Evolutionary conservation across 2,888 invertebrate species (phyloP), one percentile per base, ranked within the genome.

Genomic region (Microctonus hyperodae): DNA sequence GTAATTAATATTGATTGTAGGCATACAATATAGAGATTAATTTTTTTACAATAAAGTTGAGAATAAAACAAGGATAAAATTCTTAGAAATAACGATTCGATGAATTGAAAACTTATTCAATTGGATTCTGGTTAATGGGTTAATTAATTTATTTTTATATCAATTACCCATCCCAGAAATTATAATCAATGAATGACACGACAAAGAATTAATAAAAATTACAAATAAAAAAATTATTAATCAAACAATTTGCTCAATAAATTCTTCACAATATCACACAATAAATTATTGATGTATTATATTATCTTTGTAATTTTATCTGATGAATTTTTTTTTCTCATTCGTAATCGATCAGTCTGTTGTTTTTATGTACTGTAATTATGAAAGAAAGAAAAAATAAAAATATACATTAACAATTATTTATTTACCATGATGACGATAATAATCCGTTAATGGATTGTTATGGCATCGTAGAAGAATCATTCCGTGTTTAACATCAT

Each of bases 341-440:
- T 35, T 35, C 35, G 10, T 10, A 35, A 35, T 35, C n/a, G n/a
- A n/a, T n/a, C n/a, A n/a, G n/a, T n/a, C n/a, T n/a, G n/a, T n/a
- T n/a, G n/a, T n/a, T n/a, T n/a, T n/a, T n/a, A n/a, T n/a, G n/a
- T n/a, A n/a, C n/a, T n/a, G n/a, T n/a, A 16, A 44, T 16, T 6
- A 13, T 44, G 3, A 9, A 44, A 44, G 44, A 9, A 10, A 37
- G 37, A 44, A 13, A 4, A 16, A 44, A 44, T 6, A 13, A 59
- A 37, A 56, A 35, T 20, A 25, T 22, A 22, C 37, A 69, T 59
- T 28, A 62, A 66, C 50, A 22, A 57, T 31, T 57, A 20, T 61
- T 58, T 22, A 56, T 68, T 78, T 79, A 79, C 81, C 81, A 75
- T 80, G 72, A 72, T 72, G 76, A 20, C 44, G 44, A 76, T 78